Base-by-base conservation (phyloP, 2,888 invertebrate species). In the Trichogramma evanescens region DNA sequence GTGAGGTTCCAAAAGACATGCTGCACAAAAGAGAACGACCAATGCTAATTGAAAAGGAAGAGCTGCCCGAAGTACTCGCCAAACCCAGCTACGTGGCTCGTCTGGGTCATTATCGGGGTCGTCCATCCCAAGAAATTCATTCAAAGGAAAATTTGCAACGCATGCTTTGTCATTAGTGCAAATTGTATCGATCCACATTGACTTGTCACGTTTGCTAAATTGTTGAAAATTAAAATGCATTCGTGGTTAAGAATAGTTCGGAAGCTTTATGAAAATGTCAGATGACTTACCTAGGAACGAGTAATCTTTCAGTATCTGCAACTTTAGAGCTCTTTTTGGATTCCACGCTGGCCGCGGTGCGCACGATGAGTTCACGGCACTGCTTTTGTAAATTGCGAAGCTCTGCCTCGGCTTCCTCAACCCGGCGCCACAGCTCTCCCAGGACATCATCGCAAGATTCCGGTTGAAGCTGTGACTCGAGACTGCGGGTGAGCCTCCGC, bases 11-110 rank as follows among this genome's bases (percentile, higher is more conserved):
- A 89, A 82, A 46, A 89, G 81, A 78, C 87, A 90, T 9, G 88
- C 89, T 57, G 88, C 83, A 64, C 88, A 85, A 54, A 90, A 82
- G 45, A 91, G 78, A 0, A 89, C 86, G 52, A 90, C 83, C 58
- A 91, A 80, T 61, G 88, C 89, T 66, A 90, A 76, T 70, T 90
- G 90, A 71, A 91, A 87, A 56, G 90, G 89, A 64, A 90, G 76
- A n/a, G 89, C 86, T n/a, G 86, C 83, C 66, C 84, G 80, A 56
- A 88, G 80, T 46, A 88, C 84, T 49, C 90, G 83, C 86, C 87
- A 88, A 64, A 89, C 81, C 86, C 88, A 88, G 68, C 80, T 81
- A 44, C 58, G 62, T 73, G 82, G 81, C 66, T 82, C 81, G 66
- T 81, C 83, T 0, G 86, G 84, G 45, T 78, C 77, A 59, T 66